Conservation (phyloP, 2,113 vertebrate species). For the Bolborhynchus lineola region DNA sequence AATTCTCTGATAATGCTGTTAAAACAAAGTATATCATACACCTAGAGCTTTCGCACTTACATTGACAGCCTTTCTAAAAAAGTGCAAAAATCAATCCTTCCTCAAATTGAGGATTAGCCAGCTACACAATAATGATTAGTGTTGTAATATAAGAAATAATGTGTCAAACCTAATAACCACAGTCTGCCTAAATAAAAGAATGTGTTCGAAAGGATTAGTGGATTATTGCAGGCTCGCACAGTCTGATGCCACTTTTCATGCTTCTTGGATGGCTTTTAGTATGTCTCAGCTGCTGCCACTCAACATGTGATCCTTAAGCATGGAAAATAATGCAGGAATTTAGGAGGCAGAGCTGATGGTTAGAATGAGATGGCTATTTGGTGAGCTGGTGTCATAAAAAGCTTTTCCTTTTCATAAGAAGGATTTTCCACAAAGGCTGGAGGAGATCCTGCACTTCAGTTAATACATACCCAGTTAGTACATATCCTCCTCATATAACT, state of each 20-base stretch:
- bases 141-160: background rate
- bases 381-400: background rate
- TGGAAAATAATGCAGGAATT: constrained; percentile 9
- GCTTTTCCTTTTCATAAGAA: constrained; percentile 3
- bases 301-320: background rate
- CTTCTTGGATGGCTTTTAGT: constrained; percentile 1
- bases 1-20: background rate
- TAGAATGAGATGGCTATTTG: background rate
- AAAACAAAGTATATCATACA: background rate
- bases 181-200: constrained; percentile 12
- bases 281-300: background rate
- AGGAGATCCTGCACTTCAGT: background rate
- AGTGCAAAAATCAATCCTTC: constrained; percentile 9
- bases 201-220: constrained; percentile 32
- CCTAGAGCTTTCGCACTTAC: background rate
- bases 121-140: background rate
- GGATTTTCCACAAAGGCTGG: background rate
- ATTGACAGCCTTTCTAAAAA: background rate
- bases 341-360: background rate
- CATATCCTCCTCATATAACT: background rate
- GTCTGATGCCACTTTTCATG: background rate
- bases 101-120: constrained; percentile 1
- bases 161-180: constrained; percentile 9
- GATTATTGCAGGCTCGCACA: constrained; percentile 18
- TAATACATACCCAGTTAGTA: background rate